Percentiles rank a stretch among this genome's conserved stretches.
Conservation (phyloP, 2,888 invertebrate species). For the Mythimna lalbum region DNA sequence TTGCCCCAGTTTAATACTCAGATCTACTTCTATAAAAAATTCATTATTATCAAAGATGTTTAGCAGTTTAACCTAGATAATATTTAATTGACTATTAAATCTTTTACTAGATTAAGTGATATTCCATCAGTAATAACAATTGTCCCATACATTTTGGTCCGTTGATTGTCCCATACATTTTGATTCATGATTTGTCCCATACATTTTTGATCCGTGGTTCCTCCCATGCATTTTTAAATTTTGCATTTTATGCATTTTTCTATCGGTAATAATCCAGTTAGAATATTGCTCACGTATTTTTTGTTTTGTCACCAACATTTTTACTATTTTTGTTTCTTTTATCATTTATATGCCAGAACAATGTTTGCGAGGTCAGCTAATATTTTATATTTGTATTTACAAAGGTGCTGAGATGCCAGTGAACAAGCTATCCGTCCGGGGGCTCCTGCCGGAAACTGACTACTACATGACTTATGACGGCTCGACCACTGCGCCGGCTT, state of each 20-base stretch:
- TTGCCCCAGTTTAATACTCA: constrained; percentile 26
- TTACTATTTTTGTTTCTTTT: too few relatives aligned
- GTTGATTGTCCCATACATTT: too few relatives aligned
- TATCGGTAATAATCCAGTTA: too few relatives aligned
- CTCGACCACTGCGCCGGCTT: constrained; percentile 98
- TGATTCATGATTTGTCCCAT: too few relatives aligned
- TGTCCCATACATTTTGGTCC: too few relatives aligned
- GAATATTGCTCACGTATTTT: too few relatives aligned
- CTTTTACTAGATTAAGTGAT: neutral
- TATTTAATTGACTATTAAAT: neutral
- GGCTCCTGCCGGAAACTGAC: constrained; percentile 97
- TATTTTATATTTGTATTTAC: neutral
- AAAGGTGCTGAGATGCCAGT: constrained; percentile 96
- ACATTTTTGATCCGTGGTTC: too few relatives aligned
- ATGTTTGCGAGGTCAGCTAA: neutral
- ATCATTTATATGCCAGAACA: too few relatives aligned
- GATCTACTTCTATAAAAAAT: constrained; percentile 20
- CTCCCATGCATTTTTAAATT: too few relatives aligned
- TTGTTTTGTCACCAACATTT: too few relatives aligned
- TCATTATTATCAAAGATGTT: neutral
- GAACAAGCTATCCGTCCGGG: constrained; percentile 95
- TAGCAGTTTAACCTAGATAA: neutral
- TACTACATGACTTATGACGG: constrained; percentile 99
- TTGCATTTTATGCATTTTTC: too few relatives aligned
- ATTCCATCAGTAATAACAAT: neutral